Evolutionary conservation across 2,113 vertebrate genomes (phyloP).

Genomic region (Notothenia coriiceps): DNA sequence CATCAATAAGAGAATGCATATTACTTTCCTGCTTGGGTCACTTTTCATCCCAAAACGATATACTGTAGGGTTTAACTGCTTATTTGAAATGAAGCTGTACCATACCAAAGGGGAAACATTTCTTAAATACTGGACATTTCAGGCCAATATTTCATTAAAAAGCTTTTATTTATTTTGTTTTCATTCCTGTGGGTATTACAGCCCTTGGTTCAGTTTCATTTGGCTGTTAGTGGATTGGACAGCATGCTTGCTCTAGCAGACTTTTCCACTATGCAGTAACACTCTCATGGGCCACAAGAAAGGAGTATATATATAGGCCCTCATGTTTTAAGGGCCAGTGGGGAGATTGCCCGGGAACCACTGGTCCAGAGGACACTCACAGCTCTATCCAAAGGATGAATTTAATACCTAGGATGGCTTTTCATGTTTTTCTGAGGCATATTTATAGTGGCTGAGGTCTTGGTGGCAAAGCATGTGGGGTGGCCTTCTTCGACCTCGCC

Average conservation of each 20-base stretch:
- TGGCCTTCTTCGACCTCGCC: conserved; percentile 60
- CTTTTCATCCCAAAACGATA: conserved; percentile 1
- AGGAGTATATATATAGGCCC: conserved; percentile 71
- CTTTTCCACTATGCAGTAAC: conserved; percentile 69
- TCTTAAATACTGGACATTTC: neutral
- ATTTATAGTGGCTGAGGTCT: conserved; percentile 76
- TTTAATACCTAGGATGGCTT: conserved; percentile 62
- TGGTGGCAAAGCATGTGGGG: conserved; percentile 41
- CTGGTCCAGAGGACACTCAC: conserved; percentile 48
- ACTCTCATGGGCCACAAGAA: conserved; percentile 53
- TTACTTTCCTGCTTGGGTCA: conserved; percentile 8
- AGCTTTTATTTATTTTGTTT: conserved; percentile 18
- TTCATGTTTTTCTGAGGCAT: conserved; percentile 60
- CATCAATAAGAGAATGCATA: conserved; percentile 3
- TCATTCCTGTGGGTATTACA: conserved; percentile 11
- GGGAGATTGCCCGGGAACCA: conserved; percentile 34
- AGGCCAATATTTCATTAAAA: conserved; percentile 24
- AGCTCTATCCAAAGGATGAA: conserved; percentile 54
- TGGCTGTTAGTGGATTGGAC: conserved; percentile 43
- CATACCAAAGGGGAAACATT: neutral
- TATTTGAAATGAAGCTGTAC: conserved; percentile 1
- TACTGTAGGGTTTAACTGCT: neutral
- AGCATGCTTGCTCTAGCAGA: conserved; percentile 58
- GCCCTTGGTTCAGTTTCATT: conserved; percentile 28
- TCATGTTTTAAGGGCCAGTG: conserved; percentile 46